A percentile compares a stretch with the other conserved stretches of the same genome.
Evolutionary conservation across 1,140 invertebrate species (phyloP).

Genomic region (Achroia grisella): DNA sequence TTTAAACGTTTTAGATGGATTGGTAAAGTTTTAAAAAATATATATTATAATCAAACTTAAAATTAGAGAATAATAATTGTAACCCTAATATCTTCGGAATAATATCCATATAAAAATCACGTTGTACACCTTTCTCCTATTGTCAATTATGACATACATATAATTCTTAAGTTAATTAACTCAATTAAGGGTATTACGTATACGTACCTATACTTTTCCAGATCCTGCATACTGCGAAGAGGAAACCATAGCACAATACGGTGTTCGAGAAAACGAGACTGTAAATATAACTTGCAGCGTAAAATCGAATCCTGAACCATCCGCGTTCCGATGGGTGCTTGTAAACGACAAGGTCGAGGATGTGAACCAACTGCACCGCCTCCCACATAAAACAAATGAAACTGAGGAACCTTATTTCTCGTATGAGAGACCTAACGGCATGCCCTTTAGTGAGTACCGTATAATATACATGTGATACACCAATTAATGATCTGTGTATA

Average conservation of each 20-base stretch:
- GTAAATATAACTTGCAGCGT: constrained; percentile 54
- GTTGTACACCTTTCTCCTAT: too few species aligned
- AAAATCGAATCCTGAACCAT: constrained; percentile 37
- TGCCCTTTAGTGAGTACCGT: constrained; percentile 31
- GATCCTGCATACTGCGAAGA: constrained; percentile 51
- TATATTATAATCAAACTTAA: too few species aligned
- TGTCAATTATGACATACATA: too few species aligned
- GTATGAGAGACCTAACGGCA: constrained; percentile 43
- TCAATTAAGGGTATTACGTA: neutral
- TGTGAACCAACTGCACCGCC: constrained; percentile 17
- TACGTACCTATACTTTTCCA: constrained; percentile 13
- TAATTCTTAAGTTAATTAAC: too few species aligned
- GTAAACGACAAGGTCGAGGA: constrained; percentile 34
- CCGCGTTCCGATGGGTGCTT: constrained; percentile 44
- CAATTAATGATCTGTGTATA: too few species aligned
- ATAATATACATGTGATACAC: too few species aligned
- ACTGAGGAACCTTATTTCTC: constrained; percentile 28
- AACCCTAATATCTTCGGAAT: too few species aligned
- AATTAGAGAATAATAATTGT: too few species aligned
- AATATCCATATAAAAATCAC: too few species aligned
- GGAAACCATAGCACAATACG: constrained; percentile 37
- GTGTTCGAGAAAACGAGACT: constrained; percentile 37
- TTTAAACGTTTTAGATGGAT: too few species aligned
- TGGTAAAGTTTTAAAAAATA: too few species aligned
- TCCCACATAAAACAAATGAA: constrained; percentile 31